Evolutionary conservation across 2,113 vertebrate species (phyloP), one percentile per base, ranked within the genome.

Genomic region (Scatophagus argus): DNA sequence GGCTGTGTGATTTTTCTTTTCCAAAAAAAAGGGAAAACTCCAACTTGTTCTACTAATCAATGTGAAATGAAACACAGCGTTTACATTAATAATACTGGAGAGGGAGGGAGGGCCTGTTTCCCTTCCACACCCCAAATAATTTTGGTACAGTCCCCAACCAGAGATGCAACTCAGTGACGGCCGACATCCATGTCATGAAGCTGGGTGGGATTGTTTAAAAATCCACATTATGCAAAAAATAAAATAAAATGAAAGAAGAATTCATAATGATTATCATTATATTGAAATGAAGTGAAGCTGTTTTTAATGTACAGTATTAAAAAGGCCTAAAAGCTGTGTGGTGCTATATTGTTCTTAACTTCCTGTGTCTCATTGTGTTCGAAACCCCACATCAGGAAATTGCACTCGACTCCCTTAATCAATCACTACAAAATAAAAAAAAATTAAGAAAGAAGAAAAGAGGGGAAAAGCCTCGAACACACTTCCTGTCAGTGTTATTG

Each of bases 271-370:
- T 82, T 36, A 77, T 87, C 51, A 70, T 82, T 81, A 25, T 52
- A 25, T 59, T 46, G 39, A 82, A 19, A 62, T 51, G 43, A 82
- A 79, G 79, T 81, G 74, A 90, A 89, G 85, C 87, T 95, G 94
- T 91, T 88, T 86, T 83, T 89, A 90, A 96, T 97, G 96, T 98
- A 97, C 96, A 97, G 96, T 96, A 94, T 97, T 97, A 74, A 83
- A 59, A 96, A 96, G 96, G 96, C 96, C 96, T 97, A 94, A 97
- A 96, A 96, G 96, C 96, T 97, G 97, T 97, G 96, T 97, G 96
- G 96, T 97, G 96, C 96, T 93, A 81, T 25, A 91, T 91, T 96
- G 96, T 96, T 96, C 95, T 96, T 95, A 96, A 93, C 96, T 96
- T 84, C 64, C 95, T 95, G 95, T 97, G 95, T 96, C 96, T 96